Percentiles rank a stretch among this genome's conserved stretches.
phyloP scores from a whole-genome alignment of 2,113 vertebrate species.

The Pipa parva region DNA sequence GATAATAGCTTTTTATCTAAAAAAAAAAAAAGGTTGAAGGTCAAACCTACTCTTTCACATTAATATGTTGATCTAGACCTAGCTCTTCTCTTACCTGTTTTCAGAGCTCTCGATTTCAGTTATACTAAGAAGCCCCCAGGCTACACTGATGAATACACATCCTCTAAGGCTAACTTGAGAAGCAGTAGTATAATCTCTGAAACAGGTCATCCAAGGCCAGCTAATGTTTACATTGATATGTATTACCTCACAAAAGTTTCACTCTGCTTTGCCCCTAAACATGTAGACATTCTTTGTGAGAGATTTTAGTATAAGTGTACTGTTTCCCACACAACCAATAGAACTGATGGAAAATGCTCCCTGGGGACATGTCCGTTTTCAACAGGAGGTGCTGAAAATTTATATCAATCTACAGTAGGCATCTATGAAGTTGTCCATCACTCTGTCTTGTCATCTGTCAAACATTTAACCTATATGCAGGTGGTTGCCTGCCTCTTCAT shows the following conservation, averaged over 20 bases:
- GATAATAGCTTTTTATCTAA: constrained; percentile 13
- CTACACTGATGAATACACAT: constrained; percentile 15
- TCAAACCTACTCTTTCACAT: constrained; percentile 21
- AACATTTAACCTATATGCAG: constrained; percentile 1
- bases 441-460: constrained; percentile 24
- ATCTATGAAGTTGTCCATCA: constrained; percentile 30
- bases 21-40: constrained; percentile 27
- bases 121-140: constrained; percentile 5
- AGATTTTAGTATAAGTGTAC: constrained; percentile 34
- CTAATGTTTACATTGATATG: constrained; percentile 31
- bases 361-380: constrained; percentile 29
- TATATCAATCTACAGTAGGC: constrained; percentile 32
- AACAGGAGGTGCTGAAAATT: constrained; percentile 35
- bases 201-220: constrained; percentile 33
- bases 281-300: constrained; percentile 15
- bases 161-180: constrained; percentile 12
- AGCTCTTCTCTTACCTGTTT: constrained; percentile 9
- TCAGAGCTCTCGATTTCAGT: constrained; percentile 18
- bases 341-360: constrained; percentile 16
- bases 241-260: constrained; percentile 27
- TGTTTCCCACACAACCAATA: constrained; percentile 24
- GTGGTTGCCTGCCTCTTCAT: background rate
- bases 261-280: constrained; percentile 20
- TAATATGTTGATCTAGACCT: constrained; percentile 17
- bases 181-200: constrained; percentile 25